These are phyloP conservation scores for Leptinotarsa haldemani DNA, from an alignment of 2,888 invertebrate genomes.

Conservation along the genomic window DNA sequence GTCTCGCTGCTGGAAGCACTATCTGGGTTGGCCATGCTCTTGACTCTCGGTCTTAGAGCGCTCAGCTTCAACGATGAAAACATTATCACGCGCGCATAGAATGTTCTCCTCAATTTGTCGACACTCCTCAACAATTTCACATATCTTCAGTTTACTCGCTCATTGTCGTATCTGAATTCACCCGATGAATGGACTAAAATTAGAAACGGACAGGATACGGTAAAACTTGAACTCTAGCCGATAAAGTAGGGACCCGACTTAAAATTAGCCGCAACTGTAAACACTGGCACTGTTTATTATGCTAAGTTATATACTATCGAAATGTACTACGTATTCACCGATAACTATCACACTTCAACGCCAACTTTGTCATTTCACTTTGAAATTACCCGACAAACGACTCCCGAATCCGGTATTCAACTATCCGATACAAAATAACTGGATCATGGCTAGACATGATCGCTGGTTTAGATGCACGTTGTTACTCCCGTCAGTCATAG, in stretches of 20 bases:
- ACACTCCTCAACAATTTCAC: constrained; percentile 23
- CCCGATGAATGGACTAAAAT: constrained; percentile 46
- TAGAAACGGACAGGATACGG: constrained; percentile 29
- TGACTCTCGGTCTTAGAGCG: constrained; percentile 68
- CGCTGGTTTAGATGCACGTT: constrained; percentile 42
- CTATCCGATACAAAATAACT: constrained; percentile 15
- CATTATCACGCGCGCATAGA: constrained; percentile 60
- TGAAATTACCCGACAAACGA: constrained; percentile 12
- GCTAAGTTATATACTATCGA: constrained; percentile 18
- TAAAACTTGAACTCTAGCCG: constrained; percentile 33
- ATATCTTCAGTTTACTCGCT: constrained; percentile 20
- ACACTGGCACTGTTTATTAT: constrained; percentile 39
- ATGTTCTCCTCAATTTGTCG: constrained; percentile 16
- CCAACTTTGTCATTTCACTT: constrained; percentile 20
- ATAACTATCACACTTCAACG: constrained; percentile 15
- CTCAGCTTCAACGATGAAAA: constrained; percentile 71
- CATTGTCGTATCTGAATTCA: constrained; percentile 40
- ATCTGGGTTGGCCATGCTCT: constrained; percentile 67
- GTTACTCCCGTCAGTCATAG: constrained; percentile 49
- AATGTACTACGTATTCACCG: constrained; percentile 8
- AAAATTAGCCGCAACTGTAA: constrained; percentile 46
- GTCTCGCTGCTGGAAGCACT: constrained; percentile 53
- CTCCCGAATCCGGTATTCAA: constrained; percentile 13
- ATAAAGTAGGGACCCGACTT: constrained; percentile 32
- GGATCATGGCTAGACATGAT: constrained; percentile 36